Evolutionary conservation across 1,140 invertebrate species (phyloP), one percentile per base, ranked within the genome.

Genomic region (Leptonema lineaticorne): DNA sequence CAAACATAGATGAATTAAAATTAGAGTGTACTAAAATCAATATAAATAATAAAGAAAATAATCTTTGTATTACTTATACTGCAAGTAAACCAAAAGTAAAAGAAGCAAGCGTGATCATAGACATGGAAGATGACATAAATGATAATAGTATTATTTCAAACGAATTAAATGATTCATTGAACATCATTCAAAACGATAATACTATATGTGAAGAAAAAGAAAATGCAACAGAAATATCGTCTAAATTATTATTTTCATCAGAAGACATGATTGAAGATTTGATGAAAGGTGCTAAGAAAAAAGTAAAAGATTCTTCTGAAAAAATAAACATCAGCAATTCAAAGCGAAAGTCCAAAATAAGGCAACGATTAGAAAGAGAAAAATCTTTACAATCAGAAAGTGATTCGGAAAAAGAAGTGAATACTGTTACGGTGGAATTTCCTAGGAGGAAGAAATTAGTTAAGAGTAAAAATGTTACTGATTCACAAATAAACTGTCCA

Each of bases 381-480:
- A 80, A 80, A 66, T 83, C 81, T 1, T 79, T 82, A 59, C 81
- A 81, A n/a, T 82, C 81, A 8, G 81, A 82, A 58, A 82, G 77
- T 70, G 81, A 83, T 65, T 79, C 78, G 1, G 81, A 82, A 63
- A 77, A 74, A 5, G 80, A 82, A 27, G 76, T 82, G 0, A 80
- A 80, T 68, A 83, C 81, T 3, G 78, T 83, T 0, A 83, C 81
- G 18, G 79, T 83, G 1, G 81, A 83, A 71, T 81, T 83, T 71
- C 81, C 81, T 2, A 77, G 78, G 69, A 74, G 81, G 74, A 72
- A 78, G 26, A 83, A 83, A 74, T 27, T 63, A 1, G 9, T 69
- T 7, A 75, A 79, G 58, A 77, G 78, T 3, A 73, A 80, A 64
- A 71, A 78, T 48, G 74, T 76, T 11, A 80, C 81, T 5, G 81